Evolutionary conservation across 2,888 invertebrate species (phyloP).

Genomic region (Cepaea hortensis): DNA sequence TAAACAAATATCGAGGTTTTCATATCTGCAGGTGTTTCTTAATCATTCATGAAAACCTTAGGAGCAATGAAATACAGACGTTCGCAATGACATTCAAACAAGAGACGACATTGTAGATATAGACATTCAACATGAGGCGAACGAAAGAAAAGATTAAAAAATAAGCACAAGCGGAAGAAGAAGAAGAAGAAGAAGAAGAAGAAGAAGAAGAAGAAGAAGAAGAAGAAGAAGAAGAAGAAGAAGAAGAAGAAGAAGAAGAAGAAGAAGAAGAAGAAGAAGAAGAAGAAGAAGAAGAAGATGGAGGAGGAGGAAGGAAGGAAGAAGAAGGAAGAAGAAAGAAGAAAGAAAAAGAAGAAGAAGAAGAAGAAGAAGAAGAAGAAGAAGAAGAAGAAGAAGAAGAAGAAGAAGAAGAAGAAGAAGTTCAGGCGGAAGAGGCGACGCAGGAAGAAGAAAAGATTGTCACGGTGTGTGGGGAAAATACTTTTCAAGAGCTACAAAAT

Average conservation of each 20-base stretch:
- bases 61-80: no score
- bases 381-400: no score
- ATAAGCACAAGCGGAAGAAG: not conserved
- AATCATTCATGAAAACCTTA: no score
- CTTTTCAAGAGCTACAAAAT: no score
- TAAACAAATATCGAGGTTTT: no score
- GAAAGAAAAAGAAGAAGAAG: not conserved
- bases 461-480: no score
- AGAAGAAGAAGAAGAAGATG: not conserved
- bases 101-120: not conserved
- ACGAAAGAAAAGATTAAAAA: not conserved
- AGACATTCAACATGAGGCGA: not conserved
- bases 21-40: no score
- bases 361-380: no score
- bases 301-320: not conserved
- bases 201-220: slow-evolving; percentile 11
- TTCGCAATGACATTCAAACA: not conserved
- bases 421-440: no score
- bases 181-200: not conserved
- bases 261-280: not conserved
- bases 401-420: no score
- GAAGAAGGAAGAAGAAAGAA: not conserved
- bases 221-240: slow-evolving; percentile 6
- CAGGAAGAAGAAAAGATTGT: no score
- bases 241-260: not conserved